These are phyloP conservation scores for Microplitis manilae DNA, from an alignment of 2,888 invertebrate genomes.

Conservation along the genomic window DNA sequence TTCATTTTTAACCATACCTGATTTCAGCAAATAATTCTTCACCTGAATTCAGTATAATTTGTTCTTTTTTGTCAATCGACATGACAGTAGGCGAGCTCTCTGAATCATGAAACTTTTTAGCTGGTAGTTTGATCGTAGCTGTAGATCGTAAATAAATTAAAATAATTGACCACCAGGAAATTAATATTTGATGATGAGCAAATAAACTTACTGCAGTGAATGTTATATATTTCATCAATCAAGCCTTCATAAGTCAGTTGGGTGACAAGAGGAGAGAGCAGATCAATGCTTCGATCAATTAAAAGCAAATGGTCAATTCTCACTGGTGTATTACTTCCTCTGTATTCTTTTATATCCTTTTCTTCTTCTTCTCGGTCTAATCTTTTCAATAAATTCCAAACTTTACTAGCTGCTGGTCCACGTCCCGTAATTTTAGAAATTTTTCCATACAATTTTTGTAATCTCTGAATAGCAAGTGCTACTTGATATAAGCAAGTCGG, in stretches of 20 bases:
- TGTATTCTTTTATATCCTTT: conserved; percentile 67
- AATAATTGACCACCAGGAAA: neutral
- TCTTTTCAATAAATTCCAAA: conserved; percentile 88
- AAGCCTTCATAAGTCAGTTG: conserved; percentile 98
- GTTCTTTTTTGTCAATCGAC: conserved; percentile 79
- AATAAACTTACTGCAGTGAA: conserved; percentile 77
- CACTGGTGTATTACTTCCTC: conserved; percentile 53
- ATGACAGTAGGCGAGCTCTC: conserved; percentile 78
- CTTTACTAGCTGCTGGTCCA: conserved; percentile 89
- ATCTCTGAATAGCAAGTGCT: conserved; percentile 87
- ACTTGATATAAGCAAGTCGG: conserved; percentile 89
- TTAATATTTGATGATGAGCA: neutral
- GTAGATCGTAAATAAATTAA: conserved; percentile 37
- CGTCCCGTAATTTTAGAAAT: conserved; percentile 93
- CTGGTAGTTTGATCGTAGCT: conserved; percentile 87
- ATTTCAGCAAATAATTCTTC: conserved; percentile 92
- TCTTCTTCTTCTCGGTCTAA: conserved; percentile 78
- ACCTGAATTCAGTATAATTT: conserved; percentile 88
- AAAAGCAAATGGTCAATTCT: conserved; percentile 91
- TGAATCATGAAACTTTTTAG: conserved; percentile 83
- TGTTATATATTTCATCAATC: conserved; percentile 95
- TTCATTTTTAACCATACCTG: conserved; percentile 59
- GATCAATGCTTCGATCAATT: conserved; percentile 92
- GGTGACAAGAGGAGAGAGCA: conserved; percentile 91
- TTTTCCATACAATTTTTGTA: conserved; percentile 91